Conservation (phyloP, 2,113 vertebrate genomes). For the Pionites leucogaster region DNA sequence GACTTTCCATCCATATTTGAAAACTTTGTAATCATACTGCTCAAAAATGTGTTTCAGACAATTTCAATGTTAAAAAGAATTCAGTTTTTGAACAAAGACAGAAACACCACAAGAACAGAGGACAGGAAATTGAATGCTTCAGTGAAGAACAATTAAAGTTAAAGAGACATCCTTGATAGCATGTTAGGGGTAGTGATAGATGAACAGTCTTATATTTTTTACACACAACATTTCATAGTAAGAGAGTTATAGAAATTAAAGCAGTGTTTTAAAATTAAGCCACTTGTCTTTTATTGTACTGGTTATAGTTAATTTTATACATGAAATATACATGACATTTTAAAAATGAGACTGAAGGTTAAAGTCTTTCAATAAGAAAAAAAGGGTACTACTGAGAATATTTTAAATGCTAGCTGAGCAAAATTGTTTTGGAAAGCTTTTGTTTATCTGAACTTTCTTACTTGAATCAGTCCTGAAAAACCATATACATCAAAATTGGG, state of each 20-base stretch:
- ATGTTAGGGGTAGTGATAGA: neutral
- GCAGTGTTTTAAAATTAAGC: constrained; percentile 24
- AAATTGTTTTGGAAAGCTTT: neutral
- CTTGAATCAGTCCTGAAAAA: neutral
- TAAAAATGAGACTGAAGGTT: neutral
- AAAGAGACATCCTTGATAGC: constrained; percentile 1
- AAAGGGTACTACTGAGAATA: neutral
- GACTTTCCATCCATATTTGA: neutral
- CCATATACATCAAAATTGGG: neutral
- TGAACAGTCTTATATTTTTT: neutral
- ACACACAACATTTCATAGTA: neutral
- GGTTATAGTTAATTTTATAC: neutral
- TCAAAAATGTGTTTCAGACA: neutral
- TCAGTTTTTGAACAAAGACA: neutral
- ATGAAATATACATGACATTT: neutral
- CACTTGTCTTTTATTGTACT: neutral
- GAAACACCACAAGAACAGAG: neutral
- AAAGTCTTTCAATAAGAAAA: neutral
- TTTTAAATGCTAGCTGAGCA: neutral
- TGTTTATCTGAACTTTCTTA: neutral
- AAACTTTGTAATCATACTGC: neutral
- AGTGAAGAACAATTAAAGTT: constrained; percentile 47
- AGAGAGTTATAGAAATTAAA: constrained; percentile 9
- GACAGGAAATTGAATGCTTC: constrained; percentile 43
- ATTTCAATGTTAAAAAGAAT: neutral